A percentile compares a stretch with the other conserved stretches of the same genome.
phyloP scores from a whole-genome alignment of 1,140 invertebrate genomes.

The Protaetia brevitarsis region DNA sequence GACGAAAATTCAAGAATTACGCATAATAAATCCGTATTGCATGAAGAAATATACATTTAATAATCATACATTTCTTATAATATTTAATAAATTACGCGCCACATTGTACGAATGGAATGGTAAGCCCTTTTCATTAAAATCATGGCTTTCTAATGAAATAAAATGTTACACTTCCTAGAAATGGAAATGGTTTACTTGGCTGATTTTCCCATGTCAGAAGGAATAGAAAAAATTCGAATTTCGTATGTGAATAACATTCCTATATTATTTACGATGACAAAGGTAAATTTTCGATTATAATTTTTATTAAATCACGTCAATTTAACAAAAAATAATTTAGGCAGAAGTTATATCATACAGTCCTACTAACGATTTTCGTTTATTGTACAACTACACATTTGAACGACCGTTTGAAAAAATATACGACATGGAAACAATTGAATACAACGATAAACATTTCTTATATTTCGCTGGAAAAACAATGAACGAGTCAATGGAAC shows the following conservation, averaged over 20 bases:
- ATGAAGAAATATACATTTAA: background rate
- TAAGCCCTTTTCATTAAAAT: background rate
- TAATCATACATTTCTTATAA: background rate
- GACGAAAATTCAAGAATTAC: slow-evolving; percentile 33
- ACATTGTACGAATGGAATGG: background rate
- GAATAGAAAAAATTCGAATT: background rate
- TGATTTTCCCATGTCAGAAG: background rate
- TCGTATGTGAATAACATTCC: background rate
- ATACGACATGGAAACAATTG: background rate
- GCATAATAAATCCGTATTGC: slow-evolving; percentile 18
- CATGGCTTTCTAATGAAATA: background rate
- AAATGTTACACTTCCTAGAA: background rate
- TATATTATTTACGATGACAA: background rate
- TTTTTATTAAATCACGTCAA: background rate
- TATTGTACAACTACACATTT: background rate
- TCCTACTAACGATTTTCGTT: background rate
- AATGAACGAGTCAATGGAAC: background rate
- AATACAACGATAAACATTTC: background rate
- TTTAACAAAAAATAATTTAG: background rate
- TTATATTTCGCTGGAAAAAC: background rate
- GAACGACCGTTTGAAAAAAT: background rate
- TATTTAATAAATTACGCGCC: background rate
- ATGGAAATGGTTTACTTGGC: background rate
- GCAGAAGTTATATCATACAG: background rate
- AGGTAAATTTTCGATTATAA: background rate